Evolutionary conservation across 92 coral and sea anemone species (phyloP).

Genomic region (Epizoanthus stellaris): DNA sequence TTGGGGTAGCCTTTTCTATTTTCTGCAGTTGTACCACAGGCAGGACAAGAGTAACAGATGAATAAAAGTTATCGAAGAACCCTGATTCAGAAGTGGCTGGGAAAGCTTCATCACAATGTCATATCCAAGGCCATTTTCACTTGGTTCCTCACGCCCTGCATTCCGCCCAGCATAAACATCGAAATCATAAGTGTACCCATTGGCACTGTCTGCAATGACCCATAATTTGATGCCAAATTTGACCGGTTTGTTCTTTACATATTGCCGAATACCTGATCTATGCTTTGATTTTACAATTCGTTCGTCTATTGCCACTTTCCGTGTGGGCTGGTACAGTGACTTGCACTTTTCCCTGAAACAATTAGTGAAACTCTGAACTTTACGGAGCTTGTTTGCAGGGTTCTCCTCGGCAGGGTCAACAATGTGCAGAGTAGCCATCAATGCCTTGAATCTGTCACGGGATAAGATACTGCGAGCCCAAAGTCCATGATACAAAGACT

Average conservation of each 20-base stretch:
- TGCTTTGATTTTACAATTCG: constrained; percentile 35
- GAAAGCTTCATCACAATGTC: too few species aligned
- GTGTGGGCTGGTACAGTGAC: constrained; percentile 34
- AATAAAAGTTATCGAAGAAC: constrained; percentile 20
- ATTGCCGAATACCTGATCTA: constrained; percentile 35
- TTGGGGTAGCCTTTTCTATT: constrained; percentile 20
- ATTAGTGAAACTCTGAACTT: constrained; percentile 5
- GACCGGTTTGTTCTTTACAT: constrained; percentile 20
- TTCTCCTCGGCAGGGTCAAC: constrained; percentile 20
- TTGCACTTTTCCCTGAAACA: neutral
- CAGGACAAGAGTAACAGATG: constrained; percentile 6
- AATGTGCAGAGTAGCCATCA: constrained; percentile 13
- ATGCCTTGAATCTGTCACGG: constrained; percentile 19
- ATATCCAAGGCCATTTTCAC: constrained; percentile 6
- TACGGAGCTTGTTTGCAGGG: constrained; percentile 20
- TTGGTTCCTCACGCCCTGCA: constrained; percentile 27
- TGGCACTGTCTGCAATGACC: constrained; percentile 41
- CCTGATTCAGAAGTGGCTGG: constrained; percentile 22
- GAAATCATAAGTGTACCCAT: constrained; percentile 17
- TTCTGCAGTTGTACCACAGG: constrained; percentile 15
- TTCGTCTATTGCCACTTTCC: constrained; percentile 28
- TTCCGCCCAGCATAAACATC: constrained; percentile 16
- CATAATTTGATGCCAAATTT: constrained; percentile 34
- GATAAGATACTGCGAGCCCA: too few species aligned
- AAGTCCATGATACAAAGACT: neutral